Conservation (phyloP, 2,113 vertebrate genomes). For the Tupaia tana region DNA sequence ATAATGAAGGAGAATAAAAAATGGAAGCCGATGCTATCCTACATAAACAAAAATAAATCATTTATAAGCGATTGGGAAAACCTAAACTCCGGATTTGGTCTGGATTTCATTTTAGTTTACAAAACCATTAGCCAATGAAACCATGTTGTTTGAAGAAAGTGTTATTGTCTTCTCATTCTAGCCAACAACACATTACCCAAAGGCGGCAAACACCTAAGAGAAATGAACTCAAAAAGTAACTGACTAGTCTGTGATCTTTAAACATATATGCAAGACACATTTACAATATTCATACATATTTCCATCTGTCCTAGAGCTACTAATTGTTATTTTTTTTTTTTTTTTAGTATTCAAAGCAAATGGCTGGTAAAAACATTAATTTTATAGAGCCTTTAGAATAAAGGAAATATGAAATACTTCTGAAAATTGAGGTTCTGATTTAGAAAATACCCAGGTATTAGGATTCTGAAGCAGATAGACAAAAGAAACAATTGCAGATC, state of each 20-base stretch:
- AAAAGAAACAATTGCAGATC: neutral
- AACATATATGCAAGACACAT: neutral
- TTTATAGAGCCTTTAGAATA: constrained; percentile 10
- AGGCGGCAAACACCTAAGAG: neutral
- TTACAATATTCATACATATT: constrained; percentile 25
- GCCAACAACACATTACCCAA: constrained; percentile 21
- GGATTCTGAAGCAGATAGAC: neutral
- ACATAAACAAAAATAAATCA: constrained; percentile 76
- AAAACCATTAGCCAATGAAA: constrained; percentile 62
- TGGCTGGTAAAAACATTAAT: neutral
- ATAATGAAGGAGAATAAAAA: constrained; percentile 78
- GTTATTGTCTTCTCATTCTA: constrained; percentile 61
- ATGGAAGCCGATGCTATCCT: constrained; percentile 65
- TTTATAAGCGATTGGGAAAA: constrained; percentile 79
- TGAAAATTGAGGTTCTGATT: neutral
- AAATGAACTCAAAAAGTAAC: constrained; percentile 25
- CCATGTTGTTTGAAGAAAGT: constrained; percentile 46
- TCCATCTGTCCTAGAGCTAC: neutral
- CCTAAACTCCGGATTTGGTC: constrained; percentile 75
- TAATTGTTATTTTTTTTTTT: neutral
- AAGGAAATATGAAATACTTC: neutral
- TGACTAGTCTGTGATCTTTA: constrained; percentile 27
- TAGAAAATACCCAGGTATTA: neutral
- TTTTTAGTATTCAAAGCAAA: constrained; percentile 5
- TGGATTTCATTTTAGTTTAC: constrained; percentile 54